Evolutionary conservation across 2,113 vertebrate genomes (phyloP), one percentile per base, ranked within the genome.

Genomic region (Spheniscus mendiculus): DNA sequence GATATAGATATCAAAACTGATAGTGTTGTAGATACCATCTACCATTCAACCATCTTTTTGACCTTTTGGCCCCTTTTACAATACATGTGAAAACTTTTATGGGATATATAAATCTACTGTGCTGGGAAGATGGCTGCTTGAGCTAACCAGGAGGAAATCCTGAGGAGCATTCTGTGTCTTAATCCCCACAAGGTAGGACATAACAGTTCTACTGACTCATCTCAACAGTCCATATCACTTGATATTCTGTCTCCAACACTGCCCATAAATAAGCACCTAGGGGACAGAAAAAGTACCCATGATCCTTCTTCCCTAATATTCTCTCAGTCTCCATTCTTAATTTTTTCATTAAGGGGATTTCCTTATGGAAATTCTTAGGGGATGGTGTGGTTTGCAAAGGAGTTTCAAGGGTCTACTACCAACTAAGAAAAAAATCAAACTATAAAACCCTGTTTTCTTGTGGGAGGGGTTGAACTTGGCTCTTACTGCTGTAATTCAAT

Each of bases 341-440:
- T 79, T 71, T 82, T 71, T 77, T 8, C 15, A 5, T 26, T 83
- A 30, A 67, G 13, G 5, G 10, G 5, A 17, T 83, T 78, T 87
- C 34, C 34, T 44, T 11, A 19, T 81, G 8, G 42, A 42, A 42
- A 42, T 42, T 42, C 42, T 42, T 42, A 42, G 42, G 42, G 42
- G 42, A 32, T 56, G 5, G 3, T 47, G 15, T 72, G 18, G 2
- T 5, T 74, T 87, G 9, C 26, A 79, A 79, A 71, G 4, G 30
- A 58, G 4, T 72, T 90, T 89, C 44, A 52, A 42, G 52, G 6
- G 5, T 61, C 52, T 73, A 10, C 6, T 63, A 15, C 5, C 9
- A 45, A 45, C 18, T 8, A 4, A 16, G 27, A 6, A 1, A 26
- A 14, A 40, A 19, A 36, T 1, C 21, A 42, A 44, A 3, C 2